Conservation (phyloP, 2,888 invertebrate species). For the Acanthosepion lycidas region DNA sequence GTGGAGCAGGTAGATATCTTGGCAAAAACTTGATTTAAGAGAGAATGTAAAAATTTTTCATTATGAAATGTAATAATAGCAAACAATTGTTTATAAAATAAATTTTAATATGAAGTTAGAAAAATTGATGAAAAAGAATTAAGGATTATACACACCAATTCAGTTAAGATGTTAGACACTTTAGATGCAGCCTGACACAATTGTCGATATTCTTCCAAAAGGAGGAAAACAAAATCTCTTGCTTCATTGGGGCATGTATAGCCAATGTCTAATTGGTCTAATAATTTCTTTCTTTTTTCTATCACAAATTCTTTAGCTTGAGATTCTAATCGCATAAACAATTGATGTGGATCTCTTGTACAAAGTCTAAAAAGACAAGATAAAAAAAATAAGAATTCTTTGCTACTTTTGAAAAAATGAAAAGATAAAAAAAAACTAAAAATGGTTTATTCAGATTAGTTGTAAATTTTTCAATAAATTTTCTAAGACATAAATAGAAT, state of each 20-base stretch:
- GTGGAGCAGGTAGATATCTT: too few species aligned
- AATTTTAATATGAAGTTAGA: too few species aligned
- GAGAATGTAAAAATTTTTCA: too few species aligned
- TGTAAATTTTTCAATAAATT: not conserved
- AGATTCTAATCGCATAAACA: conserved; percentile 80
- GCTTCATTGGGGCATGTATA: conserved; percentile 77
- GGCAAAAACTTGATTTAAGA: too few species aligned
- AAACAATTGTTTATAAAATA: too few species aligned
- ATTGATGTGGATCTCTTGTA: conserved; percentile 79
- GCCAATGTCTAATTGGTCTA: conserved; percentile 77
- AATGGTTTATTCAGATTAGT: not conserved
- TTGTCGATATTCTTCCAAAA: conserved; percentile 80
- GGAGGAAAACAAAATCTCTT: conserved; percentile 78
- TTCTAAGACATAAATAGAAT: not conserved
- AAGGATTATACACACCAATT: conserved; percentile 74
- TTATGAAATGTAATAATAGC: too few species aligned
- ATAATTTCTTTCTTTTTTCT: conserved; percentile 79
- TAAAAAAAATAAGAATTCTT: not conserved
- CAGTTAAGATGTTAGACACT: conserved; percentile 79
- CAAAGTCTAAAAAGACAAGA: conserved; percentile 68
- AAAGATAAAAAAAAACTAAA: not conserved
- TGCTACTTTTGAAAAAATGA: not conserved
- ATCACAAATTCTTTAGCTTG: conserved; percentile 81
- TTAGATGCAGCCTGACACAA: conserved; percentile 80
- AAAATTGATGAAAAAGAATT: too few species aligned